These are phyloP conservation scores for Brachionus rubens DNA, from an alignment of 1,140 invertebrate species.

Conservation along the genomic window DNA sequence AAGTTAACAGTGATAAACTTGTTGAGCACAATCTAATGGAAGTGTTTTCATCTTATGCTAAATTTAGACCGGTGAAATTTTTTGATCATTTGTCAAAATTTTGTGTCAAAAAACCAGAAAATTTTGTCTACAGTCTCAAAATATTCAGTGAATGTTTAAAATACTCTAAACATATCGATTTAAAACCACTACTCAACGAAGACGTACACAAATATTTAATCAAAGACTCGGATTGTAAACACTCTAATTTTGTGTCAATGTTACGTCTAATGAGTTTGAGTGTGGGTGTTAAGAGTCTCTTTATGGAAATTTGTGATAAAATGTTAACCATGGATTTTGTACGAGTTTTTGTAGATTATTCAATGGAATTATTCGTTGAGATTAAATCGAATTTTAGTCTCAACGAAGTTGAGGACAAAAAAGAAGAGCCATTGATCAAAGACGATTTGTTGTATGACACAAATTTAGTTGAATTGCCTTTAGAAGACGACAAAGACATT, in stretches of 20 bases:
- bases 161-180: background rate
- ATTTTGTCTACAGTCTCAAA: background rate
- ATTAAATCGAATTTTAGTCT: slow-evolving; percentile 12
- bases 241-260: background rate
- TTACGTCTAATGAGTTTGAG: background rate
- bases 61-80: background rate
- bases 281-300: background rate
- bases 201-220: background rate
- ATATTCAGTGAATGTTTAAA: background rate
- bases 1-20: background rate
- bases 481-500: background rate
- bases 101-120: background rate
- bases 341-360: background rate
- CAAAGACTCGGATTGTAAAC: background rate
- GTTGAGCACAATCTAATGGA: background rate
- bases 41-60: background rate
- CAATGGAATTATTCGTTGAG: background rate
- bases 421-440: background rate
- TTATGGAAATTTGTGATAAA: background rate
- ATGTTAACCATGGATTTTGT: background rate
- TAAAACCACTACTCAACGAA: background rate
- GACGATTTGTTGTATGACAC: slow-evolving; percentile 4
- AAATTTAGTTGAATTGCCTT: background rate
- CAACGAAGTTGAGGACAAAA: background rate
- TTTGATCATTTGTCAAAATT: background rate